Percentiles rank a stretch among this genome's conserved stretches.
Evolutionary conservation across 1,140 invertebrate genomes (phyloP).

Genomic region (Antheraea mylitta): DNA sequence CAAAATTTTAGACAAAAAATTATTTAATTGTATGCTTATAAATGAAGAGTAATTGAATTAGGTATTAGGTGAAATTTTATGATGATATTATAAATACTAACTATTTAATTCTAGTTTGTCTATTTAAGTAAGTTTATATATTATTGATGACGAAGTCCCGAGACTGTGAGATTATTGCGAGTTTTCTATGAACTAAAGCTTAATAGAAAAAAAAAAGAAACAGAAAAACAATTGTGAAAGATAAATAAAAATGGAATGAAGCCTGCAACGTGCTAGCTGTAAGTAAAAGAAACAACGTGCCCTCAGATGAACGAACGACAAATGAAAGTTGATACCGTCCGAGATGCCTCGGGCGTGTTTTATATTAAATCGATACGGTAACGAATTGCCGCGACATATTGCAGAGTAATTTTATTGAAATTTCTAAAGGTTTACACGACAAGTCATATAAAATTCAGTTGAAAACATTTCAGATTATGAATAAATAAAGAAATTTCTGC

Average conservation of each 20-base stretch:
- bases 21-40: too few species aligned
- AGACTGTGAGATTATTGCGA: too few species aligned
- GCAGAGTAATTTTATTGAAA: background rate
- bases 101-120: too few species aligned
- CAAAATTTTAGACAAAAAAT: too few species aligned
- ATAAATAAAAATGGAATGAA: background rate
- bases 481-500: too few species aligned
- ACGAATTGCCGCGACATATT: background rate
- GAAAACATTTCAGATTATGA: background rate
- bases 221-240: background rate
- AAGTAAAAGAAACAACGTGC: background rate
- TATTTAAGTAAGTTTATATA: too few species aligned
- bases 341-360: constrained; percentile 2
- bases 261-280: background rate
- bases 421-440: background rate
- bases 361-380: constrained; percentile 1
- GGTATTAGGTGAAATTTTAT: too few species aligned
- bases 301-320: background rate
- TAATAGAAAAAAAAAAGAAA: too few species aligned
- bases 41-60: too few species aligned
- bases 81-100: too few species aligned
- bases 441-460: background rate
- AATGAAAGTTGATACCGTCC: constrained; percentile 4
- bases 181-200: too few species aligned
- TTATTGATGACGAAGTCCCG: too few species aligned